Conservation (phyloP, 2,113 vertebrate genomes). For the Pangasianodon gigas region DNA sequence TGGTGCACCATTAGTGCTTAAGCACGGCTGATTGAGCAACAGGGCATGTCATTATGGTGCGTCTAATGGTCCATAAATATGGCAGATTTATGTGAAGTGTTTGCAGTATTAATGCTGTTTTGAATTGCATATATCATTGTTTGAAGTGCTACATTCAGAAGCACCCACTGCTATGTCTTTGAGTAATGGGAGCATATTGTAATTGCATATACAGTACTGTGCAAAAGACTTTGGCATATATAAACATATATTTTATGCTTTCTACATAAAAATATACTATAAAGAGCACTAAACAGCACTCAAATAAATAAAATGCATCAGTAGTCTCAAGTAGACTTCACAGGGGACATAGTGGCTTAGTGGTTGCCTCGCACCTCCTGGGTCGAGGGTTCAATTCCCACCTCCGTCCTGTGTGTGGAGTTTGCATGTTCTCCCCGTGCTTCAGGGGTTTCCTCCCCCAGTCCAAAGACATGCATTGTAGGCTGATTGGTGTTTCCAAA, state of each 20-base stretch:
- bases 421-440: too few relatives aligned
- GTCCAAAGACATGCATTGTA: too few relatives aligned
- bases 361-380: too few relatives aligned
- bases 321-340: not conserved
- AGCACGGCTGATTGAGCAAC: constrained; percentile 7
- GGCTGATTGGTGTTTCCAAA: too few relatives aligned
- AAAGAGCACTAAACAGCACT: not conserved
- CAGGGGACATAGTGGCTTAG: too few relatives aligned
- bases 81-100: constrained; percentile 2
- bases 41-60: not conserved
- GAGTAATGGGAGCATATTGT: not conserved
- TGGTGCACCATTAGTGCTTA: not conserved
- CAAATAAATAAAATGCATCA: not conserved
- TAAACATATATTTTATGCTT: not conserved
- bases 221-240: not conserved
- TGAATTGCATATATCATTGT: not conserved
- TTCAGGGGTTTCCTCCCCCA: too few relatives aligned
- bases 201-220: too few relatives aligned
- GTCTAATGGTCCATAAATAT: constrained; percentile 18
- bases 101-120: constrained; percentile 4
- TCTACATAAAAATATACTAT: not conserved
- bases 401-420: too few relatives aligned
- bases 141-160: not conserved
- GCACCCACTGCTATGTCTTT: not conserved
- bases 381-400: too few relatives aligned